These are phyloP conservation scores for Peromyscus aztecus DNA, from an alignment of 2,797 vertebrate genomes.

Conservation along the genomic window DNA sequence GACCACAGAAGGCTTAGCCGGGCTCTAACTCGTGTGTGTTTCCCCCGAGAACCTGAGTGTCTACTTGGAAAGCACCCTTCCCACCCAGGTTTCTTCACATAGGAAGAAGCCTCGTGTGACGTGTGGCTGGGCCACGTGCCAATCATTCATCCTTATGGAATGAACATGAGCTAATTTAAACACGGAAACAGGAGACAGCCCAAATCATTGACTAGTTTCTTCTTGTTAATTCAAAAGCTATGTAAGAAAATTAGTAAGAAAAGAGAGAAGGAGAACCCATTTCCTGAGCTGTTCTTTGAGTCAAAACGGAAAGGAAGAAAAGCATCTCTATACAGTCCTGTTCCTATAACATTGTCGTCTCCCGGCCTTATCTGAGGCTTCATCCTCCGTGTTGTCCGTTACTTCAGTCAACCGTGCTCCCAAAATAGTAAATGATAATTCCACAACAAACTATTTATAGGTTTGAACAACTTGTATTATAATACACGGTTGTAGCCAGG, in stretches of 20 bases:
- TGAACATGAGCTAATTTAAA: slow-evolving; percentile 63
- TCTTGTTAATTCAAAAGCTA: slow-evolving; percentile 35
- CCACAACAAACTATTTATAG: background rate
- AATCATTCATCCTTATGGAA: slow-evolving; percentile 4
- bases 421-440: background rate
- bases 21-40: slow-evolving; percentile 8
- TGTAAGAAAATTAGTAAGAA: background rate
- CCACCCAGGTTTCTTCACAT: background rate
- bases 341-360: background rate
- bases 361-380: background rate
- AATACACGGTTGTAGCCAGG: background rate
- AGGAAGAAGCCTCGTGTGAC: slow-evolving; percentile 19
- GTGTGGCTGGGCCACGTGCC: slow-evolving; percentile 16
- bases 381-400: background rate
- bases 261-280: no score
- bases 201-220: slow-evolving; percentile 51
- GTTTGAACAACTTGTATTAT: background rate
- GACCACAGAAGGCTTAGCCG: slow-evolving; percentile 51
- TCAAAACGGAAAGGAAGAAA: slow-evolving; percentile 13
- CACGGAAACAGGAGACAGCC: slow-evolving; percentile 40
- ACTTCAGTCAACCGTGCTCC: background rate
- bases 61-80: slow-evolving; percentile 61
- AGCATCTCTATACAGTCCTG: background rate
- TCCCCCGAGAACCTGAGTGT: slow-evolving; percentile 39
- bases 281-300: slow-evolving; percentile 7